These are phyloP conservation scores for Deroplatys truncata DNA, from an alignment of 2,888 invertebrate genomes.

Conservation along the genomic window DNA sequence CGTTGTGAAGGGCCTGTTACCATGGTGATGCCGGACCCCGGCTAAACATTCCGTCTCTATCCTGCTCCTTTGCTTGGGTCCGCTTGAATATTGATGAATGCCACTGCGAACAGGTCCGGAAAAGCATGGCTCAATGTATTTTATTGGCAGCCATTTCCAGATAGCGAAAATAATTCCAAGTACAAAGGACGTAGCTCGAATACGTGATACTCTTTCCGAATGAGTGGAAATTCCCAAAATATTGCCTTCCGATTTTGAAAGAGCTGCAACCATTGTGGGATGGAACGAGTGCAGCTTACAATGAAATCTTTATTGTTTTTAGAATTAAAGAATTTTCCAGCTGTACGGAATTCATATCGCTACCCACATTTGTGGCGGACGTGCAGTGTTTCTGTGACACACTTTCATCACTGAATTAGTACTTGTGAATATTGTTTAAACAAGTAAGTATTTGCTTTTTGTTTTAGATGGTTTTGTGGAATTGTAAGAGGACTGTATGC, in stretches of 20 bases:
- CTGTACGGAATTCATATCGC: too few relatives aligned
- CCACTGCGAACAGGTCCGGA: neutral
- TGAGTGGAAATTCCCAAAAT: neutral
- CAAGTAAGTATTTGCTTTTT: too few relatives aligned
- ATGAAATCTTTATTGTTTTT: too few relatives aligned
- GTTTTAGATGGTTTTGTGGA: too few relatives aligned
- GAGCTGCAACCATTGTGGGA: neutral
- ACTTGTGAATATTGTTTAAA: too few relatives aligned
- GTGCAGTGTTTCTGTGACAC: too few relatives aligned
- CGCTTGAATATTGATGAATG: neutral
- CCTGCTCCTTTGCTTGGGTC: neutral
- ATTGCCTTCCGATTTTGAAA: neutral
- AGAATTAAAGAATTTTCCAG: too few relatives aligned
- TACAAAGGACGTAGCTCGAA: neutral
- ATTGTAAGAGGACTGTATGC: too few relatives aligned
- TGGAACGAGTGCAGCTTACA: too few relatives aligned
- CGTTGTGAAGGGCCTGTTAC: slow-evolving; percentile 2
- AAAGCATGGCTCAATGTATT: neutral
- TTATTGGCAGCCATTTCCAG: neutral
- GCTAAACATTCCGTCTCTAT: slow-evolving; percentile 18
- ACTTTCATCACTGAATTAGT: too few relatives aligned
- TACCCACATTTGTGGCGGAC: too few relatives aligned
- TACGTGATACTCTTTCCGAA: neutral
- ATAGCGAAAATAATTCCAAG: neutral
- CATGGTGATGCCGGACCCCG: slow-evolving; percentile 24